Conservation (phyloP, 2,888 invertebrate species). For the Apodemia mormo region DNA sequence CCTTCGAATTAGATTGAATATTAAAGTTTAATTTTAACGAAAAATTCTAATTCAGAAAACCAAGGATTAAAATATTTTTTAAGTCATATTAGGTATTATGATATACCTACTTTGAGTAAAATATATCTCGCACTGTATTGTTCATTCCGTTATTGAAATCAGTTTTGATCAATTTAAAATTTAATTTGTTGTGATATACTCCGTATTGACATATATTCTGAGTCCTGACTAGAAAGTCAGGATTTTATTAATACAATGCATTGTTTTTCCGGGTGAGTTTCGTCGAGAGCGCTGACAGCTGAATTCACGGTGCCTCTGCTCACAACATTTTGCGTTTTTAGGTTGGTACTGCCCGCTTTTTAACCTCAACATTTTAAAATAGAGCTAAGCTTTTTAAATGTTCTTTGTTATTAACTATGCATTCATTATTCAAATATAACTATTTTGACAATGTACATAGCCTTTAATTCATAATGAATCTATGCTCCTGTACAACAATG, state of each 20-base stretch:
- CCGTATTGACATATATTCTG: neutral
- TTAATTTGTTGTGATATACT: conserved; percentile 31
- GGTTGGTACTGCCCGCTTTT: conserved; percentile 75
- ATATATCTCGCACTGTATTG: neutral
- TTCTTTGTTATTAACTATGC: neutral
- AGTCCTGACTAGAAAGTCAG: conserved; percentile 39
- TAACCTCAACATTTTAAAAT: conserved; percentile 18
- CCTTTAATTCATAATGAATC: neutral
- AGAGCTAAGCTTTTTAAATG: conserved; percentile 11
- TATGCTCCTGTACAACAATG: no score
- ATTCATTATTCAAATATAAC: neutral
- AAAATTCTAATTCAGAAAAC: no score
- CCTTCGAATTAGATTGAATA: no score
- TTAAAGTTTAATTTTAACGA: no score
- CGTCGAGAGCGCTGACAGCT: conserved; percentile 66
- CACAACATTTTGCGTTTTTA: conserved; percentile 77
- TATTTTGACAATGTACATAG: neutral
- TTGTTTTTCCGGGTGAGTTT: conserved; percentile 68
- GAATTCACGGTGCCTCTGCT: conserved; percentile 74
- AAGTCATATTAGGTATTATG: no score
- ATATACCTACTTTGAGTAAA: no score
- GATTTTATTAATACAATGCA: conserved; percentile 62
- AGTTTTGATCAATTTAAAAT: neutral
- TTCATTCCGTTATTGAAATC: neutral
- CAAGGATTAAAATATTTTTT: no score